Base-by-base conservation (phyloP, 2,113 vertebrate genomes). In the Anguilla japonica region DNA sequence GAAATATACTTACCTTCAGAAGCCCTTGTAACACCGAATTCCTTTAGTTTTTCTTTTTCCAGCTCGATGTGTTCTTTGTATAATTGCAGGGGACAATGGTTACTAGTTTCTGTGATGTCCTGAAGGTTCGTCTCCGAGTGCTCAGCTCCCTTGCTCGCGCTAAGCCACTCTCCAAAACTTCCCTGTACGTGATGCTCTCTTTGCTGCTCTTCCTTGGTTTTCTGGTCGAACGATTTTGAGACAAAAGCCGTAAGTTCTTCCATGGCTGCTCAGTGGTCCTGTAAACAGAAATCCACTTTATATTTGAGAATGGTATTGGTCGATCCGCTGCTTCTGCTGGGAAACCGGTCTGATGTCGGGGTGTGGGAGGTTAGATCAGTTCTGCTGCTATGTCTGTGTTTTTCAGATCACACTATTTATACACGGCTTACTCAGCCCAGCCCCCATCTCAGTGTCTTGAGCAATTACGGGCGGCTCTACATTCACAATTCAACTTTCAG, bases 241-340 rank as follows among this genome's bases (percentile, higher is more conserved):
- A 99, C 98, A 94, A 99, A 99, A 92, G 98, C 98, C 89, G 98
- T 98, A 89, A 99, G 97, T 93, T 99, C 98, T 95, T 99, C 98
- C 98, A 99, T 99, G 94, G 95, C 94, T 92, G 92, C 90, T 90
- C 90, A 91, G 92, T 93, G 95, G 93, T 94, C 95, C 94, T 94
- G 95, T 91, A 95, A 93, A 92, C 93, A 95, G 93, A 95, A 96
- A 97, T 97, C 96, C 96, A 95, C 95, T 94, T 93, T 93, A 94
- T 91, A 94, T 91, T 88, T 56, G 91, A 90, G 41, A 91, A 92
- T 91, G 89, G 93, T 92, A 89, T 75, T 92, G 22, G 92, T 89
- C 92, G 91, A 92, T 87, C 90, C 91, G 91, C 89, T 88, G 93
- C 92, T 90, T 92, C 91, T 81, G 92, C 88, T 88, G 92, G 92